Percentiles rank a stretch among this genome's conserved stretches.
Evolutionary conservation across 2,113 vertebrate species (phyloP).

Genomic region (Rousettus leschenaultii): DNA sequence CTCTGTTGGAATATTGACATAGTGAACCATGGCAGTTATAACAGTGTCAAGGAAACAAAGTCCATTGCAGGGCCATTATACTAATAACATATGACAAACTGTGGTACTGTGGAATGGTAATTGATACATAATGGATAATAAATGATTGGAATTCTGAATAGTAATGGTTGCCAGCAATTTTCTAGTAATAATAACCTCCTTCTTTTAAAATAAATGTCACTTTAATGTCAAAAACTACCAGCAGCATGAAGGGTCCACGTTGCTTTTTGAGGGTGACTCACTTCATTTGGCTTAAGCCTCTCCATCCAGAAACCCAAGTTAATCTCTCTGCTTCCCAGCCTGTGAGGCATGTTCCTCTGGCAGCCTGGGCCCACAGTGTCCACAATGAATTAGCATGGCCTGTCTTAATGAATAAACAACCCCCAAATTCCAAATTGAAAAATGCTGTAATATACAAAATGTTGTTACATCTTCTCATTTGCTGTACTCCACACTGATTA

Average conservation of each 20-base stretch:
- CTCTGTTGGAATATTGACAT: neutral
- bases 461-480: neutral
- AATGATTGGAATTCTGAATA: conserved; percentile 47
- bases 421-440: neutral
- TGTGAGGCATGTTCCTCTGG: neutral
- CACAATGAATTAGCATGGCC: no score
- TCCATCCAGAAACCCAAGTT: neutral
- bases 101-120: neutral
- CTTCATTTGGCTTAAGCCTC: neutral
- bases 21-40: conserved; percentile 27
- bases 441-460: neutral
- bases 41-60: neutral
- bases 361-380: neutral
- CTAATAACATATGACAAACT: conserved; percentile 38
- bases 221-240: neutral
- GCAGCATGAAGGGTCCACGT: neutral
- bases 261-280: neutral
- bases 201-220: conserved; percentile 35
- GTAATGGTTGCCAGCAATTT: conserved; percentile 27
- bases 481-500: neutral
- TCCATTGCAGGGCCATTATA: conserved; percentile 27
- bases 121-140: conserved; percentile 59
- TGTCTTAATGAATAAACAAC: neutral
- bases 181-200: neutral
- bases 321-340: neutral